Percentiles rank a stretch among this genome's conserved stretches.
Conservation (phyloP, 1,140 invertebrate species). For the Philotrypesis tridentata region DNA sequence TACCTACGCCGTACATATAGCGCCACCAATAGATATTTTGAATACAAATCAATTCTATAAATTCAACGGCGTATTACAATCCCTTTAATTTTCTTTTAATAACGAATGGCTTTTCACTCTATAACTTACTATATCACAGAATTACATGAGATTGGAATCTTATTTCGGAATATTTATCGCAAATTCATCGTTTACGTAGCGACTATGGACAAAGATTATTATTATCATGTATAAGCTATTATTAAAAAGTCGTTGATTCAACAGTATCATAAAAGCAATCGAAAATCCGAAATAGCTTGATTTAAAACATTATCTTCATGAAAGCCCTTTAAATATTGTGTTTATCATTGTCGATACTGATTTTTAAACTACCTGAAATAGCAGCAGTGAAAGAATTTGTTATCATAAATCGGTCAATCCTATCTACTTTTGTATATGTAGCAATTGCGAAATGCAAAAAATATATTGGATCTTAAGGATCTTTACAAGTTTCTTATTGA, state of each 20-base stretch:
- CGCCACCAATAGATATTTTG: neutral
- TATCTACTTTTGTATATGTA: constrained; percentile 13
- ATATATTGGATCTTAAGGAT: constrained; percentile 6
- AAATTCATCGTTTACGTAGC: neutral
- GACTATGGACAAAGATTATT: neutral
- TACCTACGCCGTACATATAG: neutral
- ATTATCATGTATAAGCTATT: neutral
- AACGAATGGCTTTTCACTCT: constrained; percentile 28
- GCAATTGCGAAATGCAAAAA: constrained; percentile 27
- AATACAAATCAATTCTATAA: constrained; percentile 19
- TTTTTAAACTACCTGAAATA: neutral
- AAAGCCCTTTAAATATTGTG: constrained; percentile 29
- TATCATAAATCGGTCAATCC: neutral
- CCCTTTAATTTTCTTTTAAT: neutral
- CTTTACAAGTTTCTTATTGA: neutral
- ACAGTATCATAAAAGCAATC: constrained; percentile 31
- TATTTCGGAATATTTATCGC: neutral
- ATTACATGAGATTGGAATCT: constrained; percentile 41
- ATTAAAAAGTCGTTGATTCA: constrained; percentile 27
- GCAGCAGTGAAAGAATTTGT: neutral
- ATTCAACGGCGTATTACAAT: neutral
- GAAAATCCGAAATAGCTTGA: constrained; percentile 35
- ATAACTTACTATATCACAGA: constrained; percentile 49
- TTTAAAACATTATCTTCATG: constrained; percentile 22
- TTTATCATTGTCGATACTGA: constrained; percentile 14